A percentile compares a stretch with the other conserved stretches of the same genome.
phyloP scores from a whole-genome alignment of 2,113 vertebrate species.

The Macroglossus sobrinus region DNA sequence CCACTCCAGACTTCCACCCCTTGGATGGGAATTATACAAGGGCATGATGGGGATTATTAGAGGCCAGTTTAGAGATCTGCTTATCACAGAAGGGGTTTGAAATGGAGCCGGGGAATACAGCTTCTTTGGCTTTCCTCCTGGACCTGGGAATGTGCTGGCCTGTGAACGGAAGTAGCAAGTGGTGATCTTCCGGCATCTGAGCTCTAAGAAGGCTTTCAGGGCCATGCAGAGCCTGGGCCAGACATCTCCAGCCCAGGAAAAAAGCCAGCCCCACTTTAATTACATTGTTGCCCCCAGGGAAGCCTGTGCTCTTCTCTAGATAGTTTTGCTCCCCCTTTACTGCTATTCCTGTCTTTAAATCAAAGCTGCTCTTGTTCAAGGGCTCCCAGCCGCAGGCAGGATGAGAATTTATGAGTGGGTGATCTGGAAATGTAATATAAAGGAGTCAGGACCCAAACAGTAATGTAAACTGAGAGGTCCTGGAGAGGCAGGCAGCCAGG shows the following conservation, averaged over 20 bases:
- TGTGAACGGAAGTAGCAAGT: neutral
- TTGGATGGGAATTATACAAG: neutral
- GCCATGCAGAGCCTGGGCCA: neutral
- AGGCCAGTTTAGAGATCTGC: neutral
- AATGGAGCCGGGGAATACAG: neutral
- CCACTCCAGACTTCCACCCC: neutral
- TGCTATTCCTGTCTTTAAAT: conserved; percentile 62
- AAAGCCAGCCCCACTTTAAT: conserved; percentile 18
- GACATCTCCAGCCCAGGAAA: neutral
- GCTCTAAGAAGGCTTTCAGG: neutral
- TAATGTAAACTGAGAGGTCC: conserved; percentile 33
- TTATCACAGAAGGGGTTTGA: neutral
- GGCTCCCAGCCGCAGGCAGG: conserved; percentile 37
- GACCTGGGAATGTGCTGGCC: neutral
- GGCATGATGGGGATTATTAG: neutral
- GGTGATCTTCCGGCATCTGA: neutral
- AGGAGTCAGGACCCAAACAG: conserved; percentile 60
- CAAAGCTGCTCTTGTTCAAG: conserved; percentile 59
- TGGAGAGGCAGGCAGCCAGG: neutral
- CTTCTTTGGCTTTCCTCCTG: neutral
- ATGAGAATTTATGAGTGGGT: conserved; percentile 61
- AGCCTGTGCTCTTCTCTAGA: neutral
- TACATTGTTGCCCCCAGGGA: conserved; percentile 1
- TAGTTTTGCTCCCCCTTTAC: neutral
- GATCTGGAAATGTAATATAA: conserved; percentile 63